A percentile compares a stretch with the other conserved stretches of the same genome.
Conservation (phyloP, 2,113 vertebrate genomes). For the Machaerirhynchus nigripectus region DNA sequence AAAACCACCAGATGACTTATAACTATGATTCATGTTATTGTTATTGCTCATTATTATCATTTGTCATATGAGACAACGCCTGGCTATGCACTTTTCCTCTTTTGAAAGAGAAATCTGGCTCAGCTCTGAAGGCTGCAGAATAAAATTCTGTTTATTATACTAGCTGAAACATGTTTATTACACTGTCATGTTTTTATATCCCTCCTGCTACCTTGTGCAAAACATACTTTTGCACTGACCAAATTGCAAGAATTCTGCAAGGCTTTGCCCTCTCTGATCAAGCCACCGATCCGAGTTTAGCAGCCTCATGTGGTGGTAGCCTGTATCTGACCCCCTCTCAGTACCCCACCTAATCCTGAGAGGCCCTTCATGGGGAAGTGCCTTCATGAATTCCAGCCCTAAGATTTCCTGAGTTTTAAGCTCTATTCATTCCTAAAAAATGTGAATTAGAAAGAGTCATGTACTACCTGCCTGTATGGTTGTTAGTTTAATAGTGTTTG, state of each 20-base stretch:
- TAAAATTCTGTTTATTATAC: conserved; percentile 37
- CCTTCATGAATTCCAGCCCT: not conserved
- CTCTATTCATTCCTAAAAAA: not conserved
- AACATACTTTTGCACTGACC: conserved; percentile 31
- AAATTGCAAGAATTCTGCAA: not conserved
- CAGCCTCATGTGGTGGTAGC: not conserved
- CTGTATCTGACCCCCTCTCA: not conserved
- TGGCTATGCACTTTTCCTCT: not conserved
- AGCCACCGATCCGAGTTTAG: not conserved
- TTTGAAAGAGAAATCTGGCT: conserved; percentile 21
- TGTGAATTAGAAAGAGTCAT: not conserved
- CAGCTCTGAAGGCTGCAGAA: not conserved
- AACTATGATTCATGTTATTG: conserved; percentile 24
- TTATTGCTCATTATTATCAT: conserved; percentile 41
- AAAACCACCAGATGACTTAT: not conserved
- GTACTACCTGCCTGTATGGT: not conserved
- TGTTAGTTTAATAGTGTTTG: not conserved
- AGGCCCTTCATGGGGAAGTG: not conserved
- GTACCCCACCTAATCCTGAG: not conserved
- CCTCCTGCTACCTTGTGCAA: conserved; percentile 13
- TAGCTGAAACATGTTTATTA: conserved; percentile 34
- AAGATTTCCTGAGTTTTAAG: not conserved
- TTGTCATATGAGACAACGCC: conserved; percentile 44
- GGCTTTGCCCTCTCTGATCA: not conserved
- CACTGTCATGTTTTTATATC: conserved; percentile 18